Base-by-base conservation (phyloP, 2,888 invertebrate species). In the Ennomos quercinarius region DNA sequence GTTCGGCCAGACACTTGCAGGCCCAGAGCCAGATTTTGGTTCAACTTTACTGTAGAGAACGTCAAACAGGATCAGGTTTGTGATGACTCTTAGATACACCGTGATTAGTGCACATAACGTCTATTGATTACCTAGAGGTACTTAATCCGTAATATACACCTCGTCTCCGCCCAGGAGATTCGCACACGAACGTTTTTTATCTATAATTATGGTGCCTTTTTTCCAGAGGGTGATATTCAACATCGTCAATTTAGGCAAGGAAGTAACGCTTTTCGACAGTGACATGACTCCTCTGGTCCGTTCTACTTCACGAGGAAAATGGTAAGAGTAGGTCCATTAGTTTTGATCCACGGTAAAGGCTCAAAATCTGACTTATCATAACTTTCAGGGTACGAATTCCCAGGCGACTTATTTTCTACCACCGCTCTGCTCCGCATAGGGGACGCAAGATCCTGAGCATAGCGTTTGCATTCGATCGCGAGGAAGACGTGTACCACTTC, bases 1-100 rank as follows among this genome's bases (percentile, higher is more conserved):
- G 95, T 99, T 55, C 94, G 99, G 43, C 99, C 99, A 0, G 99
- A 99, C 85, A 99, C 99, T 0, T 98, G 99, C 85, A 97, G 98
- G 82, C 98, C 99, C 0, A 94, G 98, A 44, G 95, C 96, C 66
- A 93, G 99, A 48, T 96, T 99, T 72, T 99, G 99, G 99, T 99
- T 99, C 88, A 98, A 99, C 90, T 99, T 99, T 81, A 98, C 98
- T 0, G 99, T 99, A 39, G 99, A 99, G 84, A 99, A 99, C 83
- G 97, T 97, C 0, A 96, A 96, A 73, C 95, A 96, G 62, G 98
- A 99, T 84, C 99, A 99, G 94, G 97, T 51, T 46, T 9, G 2
- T 36, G 8, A 35, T 13, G 34, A 27, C 9, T 42, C n/a, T 9
- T n/a, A 5, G 6, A 1, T 27, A 4, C 27, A 27, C 27, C 27